phyloP scores from a whole-genome alignment of 2,888 invertebrate genomes.

The Clanis bilineata region DNA sequence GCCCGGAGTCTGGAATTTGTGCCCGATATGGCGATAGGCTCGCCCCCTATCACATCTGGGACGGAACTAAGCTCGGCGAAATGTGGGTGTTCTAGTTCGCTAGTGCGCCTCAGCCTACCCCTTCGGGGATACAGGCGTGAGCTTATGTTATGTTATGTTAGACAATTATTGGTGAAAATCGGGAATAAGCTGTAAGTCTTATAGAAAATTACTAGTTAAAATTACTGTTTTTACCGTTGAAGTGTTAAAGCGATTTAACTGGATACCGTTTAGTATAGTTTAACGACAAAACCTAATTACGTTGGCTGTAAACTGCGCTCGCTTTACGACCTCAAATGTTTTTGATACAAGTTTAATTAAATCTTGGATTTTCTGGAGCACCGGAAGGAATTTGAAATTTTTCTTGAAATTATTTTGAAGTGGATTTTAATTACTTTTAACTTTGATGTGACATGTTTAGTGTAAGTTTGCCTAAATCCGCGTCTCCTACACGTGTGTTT shows the following conservation, averaged over 20 bases:
- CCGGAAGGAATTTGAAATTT: not conserved
- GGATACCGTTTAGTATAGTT: not conserved
- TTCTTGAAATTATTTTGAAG: not conserved
- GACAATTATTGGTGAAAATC: no score
- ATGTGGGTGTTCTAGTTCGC: no score
- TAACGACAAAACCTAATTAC: slow-evolving; percentile 8
- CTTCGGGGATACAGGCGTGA: no score
- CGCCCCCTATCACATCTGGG: no score
- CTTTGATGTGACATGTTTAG: no score
- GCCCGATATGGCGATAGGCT: no score
- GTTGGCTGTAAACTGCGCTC: not conserved
- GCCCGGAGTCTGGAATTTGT: no score
- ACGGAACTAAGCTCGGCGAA: no score
- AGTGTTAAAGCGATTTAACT: not conserved
- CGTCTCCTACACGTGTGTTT: no score
- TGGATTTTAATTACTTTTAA: not conserved
- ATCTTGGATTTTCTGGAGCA: not conserved
- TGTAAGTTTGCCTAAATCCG: no score
- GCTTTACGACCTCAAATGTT: slow-evolving; percentile 9
- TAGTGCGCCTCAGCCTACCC: no score
- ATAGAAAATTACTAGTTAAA: not conserved
- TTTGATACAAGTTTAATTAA: slow-evolving; percentile 8
- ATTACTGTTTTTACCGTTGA: not conserved
- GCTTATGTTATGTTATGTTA: no score
- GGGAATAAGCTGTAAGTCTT: not conserved